Percentiles rank a stretch among this genome's conserved stretches.
These are phyloP conservation scores for Folsomia candida DNA, from an alignment of 2,888 invertebrate genomes.

Conservation along the genomic window DNA sequence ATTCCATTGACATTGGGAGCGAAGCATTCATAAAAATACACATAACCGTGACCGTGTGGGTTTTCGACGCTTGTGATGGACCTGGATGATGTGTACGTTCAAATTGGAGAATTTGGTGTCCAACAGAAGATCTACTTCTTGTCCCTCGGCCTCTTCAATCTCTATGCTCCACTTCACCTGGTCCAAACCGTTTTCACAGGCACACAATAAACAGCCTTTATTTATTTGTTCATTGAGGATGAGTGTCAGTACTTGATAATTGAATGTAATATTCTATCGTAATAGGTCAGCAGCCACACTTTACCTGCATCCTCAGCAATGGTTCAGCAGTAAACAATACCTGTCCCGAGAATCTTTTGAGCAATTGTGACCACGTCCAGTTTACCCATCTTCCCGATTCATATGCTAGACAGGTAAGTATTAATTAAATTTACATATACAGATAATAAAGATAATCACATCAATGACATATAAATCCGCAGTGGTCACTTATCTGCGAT, in stretches of 20 bases:
- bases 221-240: constrained; percentile 21
- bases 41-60: no score
- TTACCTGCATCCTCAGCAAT: constrained; percentile 30
- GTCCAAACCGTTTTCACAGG: constrained; percentile 51
- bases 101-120: constrained; percentile 50
- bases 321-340: constrained; percentile 28
- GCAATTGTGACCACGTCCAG: constrained; percentile 25
- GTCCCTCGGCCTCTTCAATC: constrained; percentile 46
- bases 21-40: no score
- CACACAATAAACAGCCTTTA: constrained; percentile 17
- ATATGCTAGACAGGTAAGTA: constrained; percentile 34
- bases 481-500: constrained; percentile 51
- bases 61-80: constrained; percentile 32
- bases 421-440: not conserved
- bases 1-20: no score
- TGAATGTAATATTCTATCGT: not conserved
- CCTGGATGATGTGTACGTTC: constrained; percentile 50
- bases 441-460: no score
- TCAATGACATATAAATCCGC: constrained; percentile 5
- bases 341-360: constrained; percentile 25
- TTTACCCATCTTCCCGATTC: constrained; percentile 35
- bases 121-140: constrained; percentile 50
- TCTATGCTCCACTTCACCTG: constrained; percentile 50
- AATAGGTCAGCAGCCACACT: constrained; percentile 33
- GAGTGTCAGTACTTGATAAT: not conserved